A percentile compares a stretch with the other conserved stretches of the same genome.
Conservation (phyloP, 2,113 vertebrate genomes). For the Haemorhous mexicanus region DNA sequence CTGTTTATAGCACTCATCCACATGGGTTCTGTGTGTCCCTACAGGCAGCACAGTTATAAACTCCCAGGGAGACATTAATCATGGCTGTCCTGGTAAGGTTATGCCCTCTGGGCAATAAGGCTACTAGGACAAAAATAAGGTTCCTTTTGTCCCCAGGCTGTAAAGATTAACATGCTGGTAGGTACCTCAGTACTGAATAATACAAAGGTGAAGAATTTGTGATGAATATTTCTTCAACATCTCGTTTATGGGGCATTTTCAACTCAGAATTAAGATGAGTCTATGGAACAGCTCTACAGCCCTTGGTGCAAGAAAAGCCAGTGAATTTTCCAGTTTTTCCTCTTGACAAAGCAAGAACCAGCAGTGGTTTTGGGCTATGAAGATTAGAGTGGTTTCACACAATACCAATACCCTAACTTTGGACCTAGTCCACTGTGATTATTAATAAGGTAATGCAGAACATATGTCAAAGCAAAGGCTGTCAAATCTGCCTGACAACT, state of each 20-base stretch:
- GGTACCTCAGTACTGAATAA: neutral
- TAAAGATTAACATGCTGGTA: neutral
- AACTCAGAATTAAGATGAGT: neutral
- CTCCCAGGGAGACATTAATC: neutral
- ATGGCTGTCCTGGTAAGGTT: neutral
- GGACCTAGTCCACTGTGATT: neutral
- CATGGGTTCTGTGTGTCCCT: neutral
- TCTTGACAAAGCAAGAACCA: neutral
- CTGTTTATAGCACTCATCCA: neutral
- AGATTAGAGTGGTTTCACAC: neutral
- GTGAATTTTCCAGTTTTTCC: neutral
- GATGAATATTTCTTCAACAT: neutral
- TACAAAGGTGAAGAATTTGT: neutral
- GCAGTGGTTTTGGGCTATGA: neutral
- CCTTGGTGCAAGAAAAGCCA: neutral
- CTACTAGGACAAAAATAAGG: neutral
- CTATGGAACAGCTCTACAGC: neutral
- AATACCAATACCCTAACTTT: neutral
- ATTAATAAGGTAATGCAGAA: slow-evolving; percentile 9
- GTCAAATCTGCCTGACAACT: slow-evolving; percentile 42
- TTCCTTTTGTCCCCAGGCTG: neutral
- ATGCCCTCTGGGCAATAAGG: neutral
- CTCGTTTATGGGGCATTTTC: neutral
- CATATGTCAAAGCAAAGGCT: slow-evolving; percentile 39
- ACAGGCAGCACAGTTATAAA: neutral